Conservation (phyloP, 2,797 vertebrate genomes). For the Melanotaenia maccullochi region DNA sequence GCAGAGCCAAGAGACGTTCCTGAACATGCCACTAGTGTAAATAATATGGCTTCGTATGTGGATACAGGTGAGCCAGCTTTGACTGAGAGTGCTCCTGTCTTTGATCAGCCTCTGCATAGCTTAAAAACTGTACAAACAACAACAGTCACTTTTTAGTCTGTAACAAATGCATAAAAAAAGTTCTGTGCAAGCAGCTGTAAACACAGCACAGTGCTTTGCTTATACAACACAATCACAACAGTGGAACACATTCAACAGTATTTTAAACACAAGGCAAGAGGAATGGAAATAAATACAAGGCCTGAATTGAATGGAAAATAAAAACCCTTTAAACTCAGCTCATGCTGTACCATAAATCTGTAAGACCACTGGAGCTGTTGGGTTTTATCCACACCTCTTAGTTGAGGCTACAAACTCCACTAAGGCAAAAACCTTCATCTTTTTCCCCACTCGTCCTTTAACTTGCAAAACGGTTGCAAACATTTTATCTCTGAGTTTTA, state of each 20-base stretch:
- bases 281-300: constrained; percentile 53
- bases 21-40: constrained; percentile 32
- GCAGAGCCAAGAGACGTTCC: constrained; percentile 18
- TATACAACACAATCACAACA: constrained; percentile 9
- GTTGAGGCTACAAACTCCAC: neutral
- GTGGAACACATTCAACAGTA: constrained; percentile 55
- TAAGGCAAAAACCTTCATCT: neutral
- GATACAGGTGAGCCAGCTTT: constrained; percentile 19
- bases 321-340: constrained; percentile 23
- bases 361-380: neutral
- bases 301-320: constrained; percentile 24
- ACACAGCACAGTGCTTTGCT: constrained; percentile 28
- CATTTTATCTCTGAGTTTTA: constrained; percentile 5
- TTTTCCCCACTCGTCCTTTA: constrained; percentile 1
- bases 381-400: neutral
- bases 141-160: constrained; percentile 13
- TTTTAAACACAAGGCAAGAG: constrained; percentile 29
- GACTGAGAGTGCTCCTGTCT: constrained; percentile 32
- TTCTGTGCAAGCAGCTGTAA: constrained; percentile 52
- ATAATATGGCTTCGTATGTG: constrained; percentile 66
- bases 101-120: constrained; percentile 58
- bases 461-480: neutral
- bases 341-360: constrained; percentile 34
- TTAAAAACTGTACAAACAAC: constrained; percentile 44
- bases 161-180: constrained; percentile 32